Evolutionary conservation across 2,888 invertebrate species (phyloP).

Genomic region (Brenthis ino): DNA sequence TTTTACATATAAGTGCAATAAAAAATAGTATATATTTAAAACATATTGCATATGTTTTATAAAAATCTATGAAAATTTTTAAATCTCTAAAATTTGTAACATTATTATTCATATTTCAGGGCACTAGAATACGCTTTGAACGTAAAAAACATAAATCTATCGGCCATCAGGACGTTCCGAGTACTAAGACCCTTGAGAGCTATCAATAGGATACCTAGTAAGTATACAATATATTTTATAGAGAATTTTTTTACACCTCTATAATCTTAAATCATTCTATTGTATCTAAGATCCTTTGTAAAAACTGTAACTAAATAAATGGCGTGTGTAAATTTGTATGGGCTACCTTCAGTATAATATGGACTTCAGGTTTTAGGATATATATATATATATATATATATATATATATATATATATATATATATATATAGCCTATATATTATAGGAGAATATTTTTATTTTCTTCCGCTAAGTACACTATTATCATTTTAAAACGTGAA

Average conservation of each 20-base stretch:
- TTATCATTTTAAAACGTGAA: too few relatives aligned
- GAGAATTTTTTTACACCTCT: neutral
- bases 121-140: constrained; percentile 95
- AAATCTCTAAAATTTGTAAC: constrained; percentile 7
- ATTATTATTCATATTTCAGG: constrained; percentile 62
- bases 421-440: too few relatives aligned
- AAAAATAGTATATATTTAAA: too few relatives aligned
- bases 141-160: constrained; percentile 98
- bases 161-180: constrained; percentile 98
- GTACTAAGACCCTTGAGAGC: constrained; percentile 98
- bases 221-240: constrained; percentile 73
- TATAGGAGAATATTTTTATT: neutral
- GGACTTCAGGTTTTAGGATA: too few relatives aligned
- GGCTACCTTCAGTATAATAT: neutral
- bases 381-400: too few relatives aligned
- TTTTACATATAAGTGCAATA: too few relatives aligned
- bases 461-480: neutral
- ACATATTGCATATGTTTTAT: too few relatives aligned
- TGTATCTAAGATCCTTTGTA: constrained; percentile 16
- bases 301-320: constrained; percentile 14
- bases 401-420: too few relatives aligned
- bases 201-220: constrained; percentile 99
- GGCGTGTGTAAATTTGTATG: constrained; percentile 16
- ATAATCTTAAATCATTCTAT: constrained; percentile 25
- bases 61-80: neutral